These are phyloP conservation scores for Lamellibrachia columna DNA, from an alignment of 2,888 invertebrate species.

Conservation along the genomic window DNA sequence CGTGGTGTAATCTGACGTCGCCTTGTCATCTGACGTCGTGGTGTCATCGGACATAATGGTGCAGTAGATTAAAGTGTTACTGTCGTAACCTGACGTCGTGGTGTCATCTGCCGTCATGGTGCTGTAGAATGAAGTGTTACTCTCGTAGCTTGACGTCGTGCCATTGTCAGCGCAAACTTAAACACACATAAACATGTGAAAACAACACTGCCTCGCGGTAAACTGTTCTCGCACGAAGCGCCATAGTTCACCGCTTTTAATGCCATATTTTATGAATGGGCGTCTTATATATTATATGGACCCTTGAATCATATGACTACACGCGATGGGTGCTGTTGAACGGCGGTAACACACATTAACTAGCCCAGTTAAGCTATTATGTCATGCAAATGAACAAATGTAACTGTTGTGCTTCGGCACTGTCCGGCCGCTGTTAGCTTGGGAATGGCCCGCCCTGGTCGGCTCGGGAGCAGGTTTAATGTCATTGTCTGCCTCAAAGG, in stretches of 20 bases:
- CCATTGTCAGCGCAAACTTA: not conserved
- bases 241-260: not conserved
- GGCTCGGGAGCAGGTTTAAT: not conserved
- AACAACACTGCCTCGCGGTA: not conserved
- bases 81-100: not conserved
- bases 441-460: not conserved
- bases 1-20: not conserved
- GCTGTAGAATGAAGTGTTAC: not conserved
- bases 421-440: not conserved
- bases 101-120: not conserved
- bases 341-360: not conserved
- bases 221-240: not conserved
- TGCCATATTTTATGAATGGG: not conserved
- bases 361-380: not conserved
- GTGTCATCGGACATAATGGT: not conserved
- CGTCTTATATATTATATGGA: not conserved
- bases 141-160: not conserved
- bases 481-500: not conserved
- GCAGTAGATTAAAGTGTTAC: not conserved
- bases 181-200: not conserved
- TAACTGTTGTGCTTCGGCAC: not conserved
- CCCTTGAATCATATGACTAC: not conserved
- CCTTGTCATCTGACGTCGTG: no score
- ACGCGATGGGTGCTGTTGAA: not conserved
- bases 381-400: not conserved